Conservation (phyloP, 1,140 invertebrate genomes). For the Drosophila malerkotliana region DNA sequence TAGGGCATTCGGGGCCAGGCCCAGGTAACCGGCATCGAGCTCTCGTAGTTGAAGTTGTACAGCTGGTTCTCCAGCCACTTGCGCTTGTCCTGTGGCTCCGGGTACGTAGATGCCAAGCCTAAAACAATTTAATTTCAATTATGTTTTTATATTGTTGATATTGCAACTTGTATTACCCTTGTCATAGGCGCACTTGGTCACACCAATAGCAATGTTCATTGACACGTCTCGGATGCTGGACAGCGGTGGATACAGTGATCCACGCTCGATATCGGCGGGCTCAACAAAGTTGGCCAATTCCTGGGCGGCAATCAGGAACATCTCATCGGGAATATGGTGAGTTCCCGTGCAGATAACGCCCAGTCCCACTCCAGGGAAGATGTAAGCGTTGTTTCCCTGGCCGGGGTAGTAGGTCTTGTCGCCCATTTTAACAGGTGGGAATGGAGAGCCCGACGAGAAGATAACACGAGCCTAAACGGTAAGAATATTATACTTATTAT, state of each 20-base stretch:
- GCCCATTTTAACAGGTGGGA: conserved; percentile 90
- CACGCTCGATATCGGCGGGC: conserved; percentile 91
- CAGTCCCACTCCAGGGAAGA: conserved; percentile 95
- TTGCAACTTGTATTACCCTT: conserved; percentile 86
- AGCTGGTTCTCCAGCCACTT: conserved; percentile 90
- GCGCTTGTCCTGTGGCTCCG: conserved; percentile 91
- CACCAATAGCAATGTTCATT: conserved; percentile 92
- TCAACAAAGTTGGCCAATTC: conserved; percentile 92
- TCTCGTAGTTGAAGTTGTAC: conserved; percentile 92
- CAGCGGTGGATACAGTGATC: conserved; percentile 97
- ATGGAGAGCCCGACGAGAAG: conserved; percentile 97
- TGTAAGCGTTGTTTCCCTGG: conserved; percentile 98
- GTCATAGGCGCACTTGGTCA: conserved; percentile 95
- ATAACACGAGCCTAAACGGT: conserved; percentile 90
- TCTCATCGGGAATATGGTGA: conserved; percentile 94
- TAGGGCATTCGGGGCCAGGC: conserved; percentile 86
- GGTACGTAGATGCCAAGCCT: conserved; percentile 93
- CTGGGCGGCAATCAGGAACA: conserved; percentile 96
- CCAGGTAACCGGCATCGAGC: conserved; percentile 90
- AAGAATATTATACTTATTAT: background rate
- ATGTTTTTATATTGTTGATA: background rate
- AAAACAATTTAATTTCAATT: conserved; percentile 4
- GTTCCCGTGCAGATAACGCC: conserved; percentile 94
- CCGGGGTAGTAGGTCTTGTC: conserved; percentile 94
- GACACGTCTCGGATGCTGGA: conserved; percentile 94